Base-by-base conservation (phyloP, 2,113 vertebrate species). In the Poecile atricapillus region DNA sequence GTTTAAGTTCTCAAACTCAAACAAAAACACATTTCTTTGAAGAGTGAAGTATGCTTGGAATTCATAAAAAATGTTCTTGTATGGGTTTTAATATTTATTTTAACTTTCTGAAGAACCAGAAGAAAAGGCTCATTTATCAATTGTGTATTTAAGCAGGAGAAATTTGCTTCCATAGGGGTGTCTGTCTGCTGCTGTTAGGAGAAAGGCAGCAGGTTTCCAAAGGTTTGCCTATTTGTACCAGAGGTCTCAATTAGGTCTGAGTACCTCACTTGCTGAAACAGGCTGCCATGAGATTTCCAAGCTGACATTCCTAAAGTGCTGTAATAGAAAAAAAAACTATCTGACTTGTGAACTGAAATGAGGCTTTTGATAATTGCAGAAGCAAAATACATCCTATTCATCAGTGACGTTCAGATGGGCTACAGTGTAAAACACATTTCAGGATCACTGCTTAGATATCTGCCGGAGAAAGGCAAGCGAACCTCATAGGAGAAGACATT, bases 41-140 rank as follows among this genome's bases (percentile, higher is more conserved):
- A 93, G 47, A 44, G 18, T 25, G n/a, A 90, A 75, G 68, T 86
- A 71, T 81, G 28, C 85, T 81, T 81, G 79, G 49, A 94, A 88
- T 86, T 88, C 16, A 71, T 52, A 90, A 67, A 76, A 90, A 10
- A 0, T 60, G 35, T 63, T 94, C 47, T 78, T 83, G 28, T 88
- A 75, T 78, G 71, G 22, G 30, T 41, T 92, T 64, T 60, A 47
- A 69, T 89, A 90, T 87, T 93, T 96, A 67, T 83, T 88, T 94
- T 83, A 60, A 64, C 56, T 78, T 96, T 62, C 52, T 92, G 86
- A 60, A 95, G 76, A 56, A 81, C 49, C 56, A 77, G 89, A 86
- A 92, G 37, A 86, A 92, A 86, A 92, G 52, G 15, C 31, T 92
- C 39, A 60, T 93, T 92, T 93, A 52, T 89, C 89, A 92, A n/a